A percentile compares a stretch with the other conserved stretches of the same genome.
Conservation (phyloP, 2,797 vertebrate species). For the Syndactyla subalaris region DNA sequence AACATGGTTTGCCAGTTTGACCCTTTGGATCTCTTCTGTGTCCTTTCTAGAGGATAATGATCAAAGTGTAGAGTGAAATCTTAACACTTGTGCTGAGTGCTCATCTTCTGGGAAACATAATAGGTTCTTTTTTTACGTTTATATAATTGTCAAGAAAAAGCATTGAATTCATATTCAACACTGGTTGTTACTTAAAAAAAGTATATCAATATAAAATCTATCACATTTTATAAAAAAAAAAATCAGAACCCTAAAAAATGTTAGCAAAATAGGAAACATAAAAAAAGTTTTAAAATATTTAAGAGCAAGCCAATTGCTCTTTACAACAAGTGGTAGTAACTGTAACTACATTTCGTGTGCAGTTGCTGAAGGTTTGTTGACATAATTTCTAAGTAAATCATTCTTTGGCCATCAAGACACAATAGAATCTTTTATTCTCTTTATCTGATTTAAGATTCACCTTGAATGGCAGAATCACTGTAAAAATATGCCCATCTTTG, state of each 20-base stretch:
- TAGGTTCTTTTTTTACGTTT: background rate
- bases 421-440: background rate
- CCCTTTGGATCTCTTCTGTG: background rate
- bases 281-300: background rate
- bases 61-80: background rate
- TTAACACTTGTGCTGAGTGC: background rate
- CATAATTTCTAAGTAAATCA: background rate
- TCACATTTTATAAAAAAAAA: background rate
- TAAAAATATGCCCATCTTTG: background rate
- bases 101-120: background rate
- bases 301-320: background rate
- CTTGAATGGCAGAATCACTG: background rate
- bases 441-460: background rate
- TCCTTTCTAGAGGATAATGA: background rate
- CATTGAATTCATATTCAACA: background rate
- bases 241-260: background rate
- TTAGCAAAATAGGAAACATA: background rate
- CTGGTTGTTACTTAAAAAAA: background rate
- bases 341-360: background rate
- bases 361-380: background rate
- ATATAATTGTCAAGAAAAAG: background rate
- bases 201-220: background rate
- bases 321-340: background rate
- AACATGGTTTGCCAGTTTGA: background rate
- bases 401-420: background rate